Evolutionary conservation across 2,888 invertebrate species (phyloP).

Genomic region (Sericinus montela): DNA sequence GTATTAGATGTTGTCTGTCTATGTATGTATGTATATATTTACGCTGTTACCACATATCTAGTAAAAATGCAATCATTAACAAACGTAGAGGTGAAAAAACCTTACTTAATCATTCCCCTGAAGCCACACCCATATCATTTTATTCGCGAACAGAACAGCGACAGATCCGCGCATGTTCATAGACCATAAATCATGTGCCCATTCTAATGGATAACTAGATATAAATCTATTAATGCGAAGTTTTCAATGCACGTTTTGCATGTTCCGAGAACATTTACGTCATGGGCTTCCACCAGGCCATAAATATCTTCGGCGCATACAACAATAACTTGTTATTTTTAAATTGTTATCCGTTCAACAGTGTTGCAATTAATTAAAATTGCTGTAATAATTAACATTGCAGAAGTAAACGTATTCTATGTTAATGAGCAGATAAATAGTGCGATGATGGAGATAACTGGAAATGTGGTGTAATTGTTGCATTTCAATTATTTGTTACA

Average conservation of each 20-base stretch:
- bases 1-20: no score
- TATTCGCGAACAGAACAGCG: conserved; percentile 7
- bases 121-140: conserved; percentile 9
- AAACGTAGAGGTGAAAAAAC: no score
- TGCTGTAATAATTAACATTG: conserved; percentile 3
- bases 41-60: no score
- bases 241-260: conserved; percentile 73
- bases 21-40: no score
- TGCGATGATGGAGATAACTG: conserved; percentile 6
- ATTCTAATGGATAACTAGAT: conserved; percentile 62
- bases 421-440: conserved; percentile 14
- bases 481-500: not conserved
- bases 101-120: conserved; percentile 3
- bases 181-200: conserved; percentile 53
- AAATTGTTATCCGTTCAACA: conserved; percentile 13
- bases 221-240: conserved; percentile 73
- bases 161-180: conserved; percentile 43
- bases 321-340: conserved; percentile 14
- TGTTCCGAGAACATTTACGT: conserved; percentile 47
- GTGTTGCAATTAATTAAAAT: conserved; percentile 12
- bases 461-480: not conserved
- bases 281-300: conserved; percentile 24
- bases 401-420: conserved; percentile 4
- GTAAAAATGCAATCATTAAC: no score
- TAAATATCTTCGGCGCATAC: conserved; percentile 25